phyloP scores from a whole-genome alignment of 2,888 invertebrate genomes.

The Callimorpha dominula region DNA sequence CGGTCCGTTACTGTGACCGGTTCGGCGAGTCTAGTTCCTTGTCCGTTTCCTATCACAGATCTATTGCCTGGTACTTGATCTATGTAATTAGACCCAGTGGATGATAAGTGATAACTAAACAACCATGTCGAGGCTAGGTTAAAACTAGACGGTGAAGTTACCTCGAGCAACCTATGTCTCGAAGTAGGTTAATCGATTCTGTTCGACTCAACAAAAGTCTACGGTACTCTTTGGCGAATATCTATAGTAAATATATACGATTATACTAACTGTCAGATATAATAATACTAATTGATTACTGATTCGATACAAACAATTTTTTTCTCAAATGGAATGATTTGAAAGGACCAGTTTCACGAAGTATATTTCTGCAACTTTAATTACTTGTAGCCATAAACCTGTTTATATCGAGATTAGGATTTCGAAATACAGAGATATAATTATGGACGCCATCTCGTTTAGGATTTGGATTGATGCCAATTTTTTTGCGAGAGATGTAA shows the following conservation, averaged over 20 bases:
- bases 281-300: slow-evolving; percentile 46
- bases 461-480: slow-evolving; percentile 75
- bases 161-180: slow-evolving; percentile 30
- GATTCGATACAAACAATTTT: slow-evolving; percentile 40
- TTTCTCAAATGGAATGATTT: slow-evolving; percentile 39
- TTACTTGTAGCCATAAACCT: slow-evolving; percentile 61
- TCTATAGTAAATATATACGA: slow-evolving; percentile 28
- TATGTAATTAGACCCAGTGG: slow-evolving; percentile 73
- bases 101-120: slow-evolving; percentile 65
- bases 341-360: slow-evolving; percentile 45
- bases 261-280: slow-evolving; percentile 30
- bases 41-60: slow-evolving; percentile 70
- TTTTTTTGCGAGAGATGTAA: slow-evolving; percentile 76
- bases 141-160: slow-evolving; percentile 45
- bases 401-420: slow-evolving; percentile 66
- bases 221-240: slow-evolving; percentile 46
- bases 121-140: slow-evolving; percentile 76
- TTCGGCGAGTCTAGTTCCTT: slow-evolving; percentile 60
- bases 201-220: slow-evolving; percentile 52
- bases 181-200: slow-evolving; percentile 65
- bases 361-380: slow-evolving; percentile 52
- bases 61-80: slow-evolving; percentile 58
- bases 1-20: slow-evolving; percentile 64
- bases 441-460: slow-evolving; percentile 60
- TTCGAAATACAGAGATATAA: slow-evolving; percentile 64